Base-by-base conservation (phyloP, 2,888 invertebrate genomes). In the Tetranychus piercei region DNA sequence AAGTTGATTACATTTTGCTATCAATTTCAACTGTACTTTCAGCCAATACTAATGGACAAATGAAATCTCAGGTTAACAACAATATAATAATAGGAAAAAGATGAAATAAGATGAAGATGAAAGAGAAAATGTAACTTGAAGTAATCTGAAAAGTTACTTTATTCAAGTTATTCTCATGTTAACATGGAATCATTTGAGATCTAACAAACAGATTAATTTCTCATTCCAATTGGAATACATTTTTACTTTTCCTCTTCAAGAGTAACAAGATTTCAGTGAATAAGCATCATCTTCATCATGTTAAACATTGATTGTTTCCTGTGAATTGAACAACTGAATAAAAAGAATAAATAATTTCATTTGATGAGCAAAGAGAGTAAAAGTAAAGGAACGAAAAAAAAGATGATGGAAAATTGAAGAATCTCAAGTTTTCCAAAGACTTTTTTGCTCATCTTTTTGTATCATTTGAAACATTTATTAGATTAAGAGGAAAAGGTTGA, bases 1-100 rank as follows among this genome's bases (percentile, higher is more conserved):
- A 65, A 23, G 69, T 20, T 69, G 34, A 69, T 23, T 69, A 20
- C 22, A 69, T 69, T 69, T 69, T 69, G 34, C 55, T 55, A 55
- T 55, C 55, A 55, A 55, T 55, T 55, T 15, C 15, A 15, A 15
- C 55, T 55, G 11, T 65, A 34, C 34, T 34, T 34, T 34, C 5
- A 34, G 34, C 34, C 34, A 34, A 55, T 55, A 1, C 15, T 55
- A 55, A 55, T 55, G 55, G 55, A 55, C 55, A 55, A 55, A 55
- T 55, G 55, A 55, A 55, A 55, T 55, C 55, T 55, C 55, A 55
- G 55, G 55, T 55, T 55, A 55, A 55, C 55, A 55, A 55, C 15
- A 15, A 55, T 45, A 9, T 9, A 45, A 9, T 15, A 15, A 55
- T 9, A 55, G 55, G 55, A 55, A 15, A 55, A 15, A 55, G 55